Evolutionary conservation across 2,888 invertebrate genomes (phyloP).

Genomic region (Eupithecia vulgata): DNA sequence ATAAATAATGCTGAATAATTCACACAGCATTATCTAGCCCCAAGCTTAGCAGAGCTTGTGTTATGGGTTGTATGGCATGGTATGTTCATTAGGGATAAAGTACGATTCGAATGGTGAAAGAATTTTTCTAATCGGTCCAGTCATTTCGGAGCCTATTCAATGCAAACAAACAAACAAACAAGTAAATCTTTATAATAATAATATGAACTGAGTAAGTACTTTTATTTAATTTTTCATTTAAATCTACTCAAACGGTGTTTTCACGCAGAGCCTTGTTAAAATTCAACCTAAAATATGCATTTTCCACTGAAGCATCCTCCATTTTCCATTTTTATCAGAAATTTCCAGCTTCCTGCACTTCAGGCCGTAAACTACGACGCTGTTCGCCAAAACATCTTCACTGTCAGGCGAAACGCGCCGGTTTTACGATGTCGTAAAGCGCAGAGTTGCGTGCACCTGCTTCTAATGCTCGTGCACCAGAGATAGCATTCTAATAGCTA

Average conservation of each 20-base stretch:
- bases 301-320: slow-evolving; percentile 3
- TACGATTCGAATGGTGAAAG: too few species aligned
- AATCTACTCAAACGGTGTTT: background rate
- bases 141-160: too few species aligned
- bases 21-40: too few species aligned
- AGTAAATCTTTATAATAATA: too few species aligned
- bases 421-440: background rate
- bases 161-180: too few species aligned
- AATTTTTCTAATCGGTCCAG: too few species aligned
- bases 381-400: background rate
- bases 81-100: too few species aligned
- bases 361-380: background rate
- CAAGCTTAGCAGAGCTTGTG: too few species aligned
- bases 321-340: slow-evolving; percentile 10
- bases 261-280: background rate
- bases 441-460: slow-evolving; percentile 5
- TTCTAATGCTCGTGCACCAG: background rate
- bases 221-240: background rate
- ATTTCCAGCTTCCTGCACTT: slow-evolving; percentile 4
- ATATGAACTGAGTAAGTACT: background rate
- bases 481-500: background rate
- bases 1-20: too few species aligned
- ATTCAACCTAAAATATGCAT: slow-evolving; percentile 12
- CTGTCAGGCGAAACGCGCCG: background rate
- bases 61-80: too few species aligned